A percentile compares a stretch with the other conserved stretches of the same genome.
Conservation (phyloP, 2,888 invertebrate species). For the Deilephila porcellus region DNA sequence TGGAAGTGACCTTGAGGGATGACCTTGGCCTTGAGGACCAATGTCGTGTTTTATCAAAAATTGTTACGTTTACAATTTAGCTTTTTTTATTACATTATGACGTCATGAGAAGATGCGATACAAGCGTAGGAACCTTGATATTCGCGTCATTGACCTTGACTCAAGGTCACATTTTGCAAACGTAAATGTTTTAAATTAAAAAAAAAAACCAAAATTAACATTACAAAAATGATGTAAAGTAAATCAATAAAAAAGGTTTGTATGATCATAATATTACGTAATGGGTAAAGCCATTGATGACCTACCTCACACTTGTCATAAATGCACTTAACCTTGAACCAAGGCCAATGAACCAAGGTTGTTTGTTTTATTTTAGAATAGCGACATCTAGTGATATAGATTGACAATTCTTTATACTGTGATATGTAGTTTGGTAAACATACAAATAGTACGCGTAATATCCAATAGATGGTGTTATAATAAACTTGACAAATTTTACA, state of each 20-base stretch:
- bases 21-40: constrained; percentile 8
- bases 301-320: neutral
- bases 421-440: neutral
- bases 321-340: constrained; percentile 29
- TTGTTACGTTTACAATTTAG: neutral
- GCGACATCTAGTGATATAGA: neutral
- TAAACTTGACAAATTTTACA: neutral
- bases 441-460: neutral
- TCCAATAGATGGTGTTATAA: neutral
- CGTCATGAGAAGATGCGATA: neutral
- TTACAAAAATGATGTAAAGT: neutral
- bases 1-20: constrained; percentile 12
- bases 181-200: neutral
- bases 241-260: neutral
- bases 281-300: neutral
- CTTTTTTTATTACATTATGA: neutral
- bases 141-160: neutral
- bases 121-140: neutral
- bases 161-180: neutral
- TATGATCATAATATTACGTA: neutral
- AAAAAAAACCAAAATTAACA: neutral
- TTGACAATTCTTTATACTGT: neutral
- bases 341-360: constrained; percentile 26
- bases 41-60: neutral
- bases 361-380: neutral